Base-by-base conservation (phyloP, 2,797 vertebrate species). In the Masticophis lateralis region DNA sequence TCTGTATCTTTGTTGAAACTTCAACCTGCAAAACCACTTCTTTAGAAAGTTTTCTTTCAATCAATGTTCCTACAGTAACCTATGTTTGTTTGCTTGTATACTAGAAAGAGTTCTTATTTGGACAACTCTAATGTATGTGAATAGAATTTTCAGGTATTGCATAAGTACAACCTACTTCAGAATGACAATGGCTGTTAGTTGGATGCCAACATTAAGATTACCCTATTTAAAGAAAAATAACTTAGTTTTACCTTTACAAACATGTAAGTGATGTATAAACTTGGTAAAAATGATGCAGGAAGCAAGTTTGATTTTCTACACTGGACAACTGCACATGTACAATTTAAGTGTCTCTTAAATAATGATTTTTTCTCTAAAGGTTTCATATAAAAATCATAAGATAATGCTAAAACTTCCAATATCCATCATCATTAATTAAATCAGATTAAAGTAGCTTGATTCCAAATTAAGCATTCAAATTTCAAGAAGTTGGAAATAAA, bases 361-460 rank as follows among this genome's bases (percentile, higher is more conserved):
- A 1, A 92, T 43, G 28, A 93, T 93, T 96, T 91, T 94, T 28
- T 4, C n/a, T 94, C 0, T 94, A 91, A 86, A 90, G 93, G 47
- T 83, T 92, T 94, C 28, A 87, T 83, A 14, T 86, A 95, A 96
- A 83, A 95, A 95, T 27, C 11, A 95, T 94, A 32, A 20, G 0
- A 43, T 93, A 83, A 87, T 92, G 69, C 22, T 94, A 91, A 89
- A 88, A 95, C 10, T 90, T 28, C 55, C 22, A 87, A 60, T 93
- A 96, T 90, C 92, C 93, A 63, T 91, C 63, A 83, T 20, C 69
- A n/a, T 28, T 87, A 90, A 91, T 93, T 69, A 25, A 37, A 95
- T 88, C 95, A 89, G 25, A 86, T 91, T 97, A 96, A 97, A 91
- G 92, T 97, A 96, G 47, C 20, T 55, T 95, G 90, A 89, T 57